phyloP scores from a whole-genome alignment of 2,113 vertebrate genomes.

The Cacatua alba region DNA sequence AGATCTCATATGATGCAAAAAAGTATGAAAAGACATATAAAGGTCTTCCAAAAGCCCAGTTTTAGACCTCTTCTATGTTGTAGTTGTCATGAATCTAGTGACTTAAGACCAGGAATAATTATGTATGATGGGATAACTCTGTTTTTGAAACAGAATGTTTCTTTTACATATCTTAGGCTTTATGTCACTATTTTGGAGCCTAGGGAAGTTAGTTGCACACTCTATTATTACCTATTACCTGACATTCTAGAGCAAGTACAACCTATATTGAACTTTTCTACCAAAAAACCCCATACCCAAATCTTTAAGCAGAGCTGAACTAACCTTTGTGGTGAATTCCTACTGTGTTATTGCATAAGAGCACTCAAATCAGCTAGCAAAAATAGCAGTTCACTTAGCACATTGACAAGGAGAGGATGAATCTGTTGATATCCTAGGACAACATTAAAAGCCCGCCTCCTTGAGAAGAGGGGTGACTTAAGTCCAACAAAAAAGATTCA shows the following conservation, averaged over 20 bases:
- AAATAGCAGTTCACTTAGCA: background rate
- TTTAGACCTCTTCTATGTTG: background rate
- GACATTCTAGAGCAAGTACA: background rate
- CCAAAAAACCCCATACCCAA: background rate
- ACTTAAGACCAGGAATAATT: background rate
- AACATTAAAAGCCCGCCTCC: background rate
- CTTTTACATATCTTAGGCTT: background rate
- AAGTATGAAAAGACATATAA: background rate
- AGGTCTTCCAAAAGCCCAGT: background rate
- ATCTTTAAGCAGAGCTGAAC: background rate
- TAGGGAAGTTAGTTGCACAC: background rate
- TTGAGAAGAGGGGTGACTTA: background rate
- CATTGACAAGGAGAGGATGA: background rate
- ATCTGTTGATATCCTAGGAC: background rate
- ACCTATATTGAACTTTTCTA: background rate
- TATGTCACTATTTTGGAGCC: background rate
- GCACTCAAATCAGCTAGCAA: background rate
- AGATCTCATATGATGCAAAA: background rate
- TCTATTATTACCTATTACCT: background rate
- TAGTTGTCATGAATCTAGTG: background rate
- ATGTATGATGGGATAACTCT: background rate
- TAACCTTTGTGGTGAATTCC: background rate
- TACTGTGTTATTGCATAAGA: background rate
- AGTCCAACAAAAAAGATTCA: background rate
- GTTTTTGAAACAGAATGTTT: background rate